Percentiles rank a stretch among this genome's conserved stretches.
phyloP scores from a whole-genome alignment of 2,888 invertebrate species.

The Napeogenes inachia region DNA sequence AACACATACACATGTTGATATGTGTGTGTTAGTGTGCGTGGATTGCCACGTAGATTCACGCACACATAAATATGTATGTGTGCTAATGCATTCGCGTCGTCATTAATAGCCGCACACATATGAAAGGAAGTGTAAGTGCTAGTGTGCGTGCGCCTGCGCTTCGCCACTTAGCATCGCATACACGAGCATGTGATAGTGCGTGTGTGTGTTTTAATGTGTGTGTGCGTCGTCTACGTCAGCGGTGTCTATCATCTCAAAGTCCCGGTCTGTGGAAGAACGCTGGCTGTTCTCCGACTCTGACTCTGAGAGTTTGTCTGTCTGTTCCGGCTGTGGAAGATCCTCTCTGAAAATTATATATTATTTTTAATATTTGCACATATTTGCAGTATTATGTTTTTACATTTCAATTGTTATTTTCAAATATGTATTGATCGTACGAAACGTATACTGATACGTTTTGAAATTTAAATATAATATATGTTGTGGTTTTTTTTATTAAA shows the following conservation, averaged over 20 bases:
- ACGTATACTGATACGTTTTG: no score
- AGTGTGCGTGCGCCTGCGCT: slow-evolving; percentile 7
- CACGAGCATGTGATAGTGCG: background rate
- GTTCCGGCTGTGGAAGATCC: slow-evolving; percentile 30
- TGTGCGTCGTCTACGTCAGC: slow-evolving; percentile 78
- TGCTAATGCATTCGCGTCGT: background rate
- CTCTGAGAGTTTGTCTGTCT: slow-evolving; percentile 77
- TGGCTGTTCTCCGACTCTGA: slow-evolving; percentile 90
- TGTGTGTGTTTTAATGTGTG: background rate
- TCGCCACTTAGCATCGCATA: background rate
- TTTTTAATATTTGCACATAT: background rate
- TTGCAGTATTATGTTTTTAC: background rate
- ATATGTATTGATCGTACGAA: no score
- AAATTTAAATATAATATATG: background rate
- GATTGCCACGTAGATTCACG: background rate
- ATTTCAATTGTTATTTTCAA: background rate
- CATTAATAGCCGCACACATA: no score
- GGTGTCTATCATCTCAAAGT: slow-evolving; percentile 91
- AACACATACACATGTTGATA: slow-evolving; percentile 1
- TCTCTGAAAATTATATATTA: slow-evolving; percentile 34
- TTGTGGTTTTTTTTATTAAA: background rate
- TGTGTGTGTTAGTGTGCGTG: no score
- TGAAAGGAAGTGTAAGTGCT: background rate
- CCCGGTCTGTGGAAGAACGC: slow-evolving; percentile 88
- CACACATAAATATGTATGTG: background rate